Conservation (phyloP, 2,888 invertebrate genomes). For the Calephelis perditalis region DNA sequence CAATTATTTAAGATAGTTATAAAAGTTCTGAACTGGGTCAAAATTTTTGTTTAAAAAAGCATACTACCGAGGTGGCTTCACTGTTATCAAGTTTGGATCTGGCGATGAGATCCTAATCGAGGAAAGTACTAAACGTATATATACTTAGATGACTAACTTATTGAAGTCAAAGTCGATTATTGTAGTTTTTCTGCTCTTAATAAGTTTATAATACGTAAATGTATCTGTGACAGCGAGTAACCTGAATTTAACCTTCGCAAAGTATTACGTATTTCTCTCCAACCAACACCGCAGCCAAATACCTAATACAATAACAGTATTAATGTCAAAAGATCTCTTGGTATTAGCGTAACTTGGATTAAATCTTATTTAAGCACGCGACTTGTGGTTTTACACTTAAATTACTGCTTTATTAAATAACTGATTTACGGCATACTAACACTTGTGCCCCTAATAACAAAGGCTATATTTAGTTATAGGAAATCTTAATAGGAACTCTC, state of each 20-base stretch:
- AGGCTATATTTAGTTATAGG: not conserved
- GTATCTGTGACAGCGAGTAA: too few species aligned
- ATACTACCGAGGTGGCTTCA: too few species aligned
- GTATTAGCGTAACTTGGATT: slow-evolving; percentile 17
- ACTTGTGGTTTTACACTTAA: slow-evolving; percentile 15
- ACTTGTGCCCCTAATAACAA: not conserved
- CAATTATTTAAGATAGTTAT: too few species aligned
- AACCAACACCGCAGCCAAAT: slow-evolving; percentile 5
- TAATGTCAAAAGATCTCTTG: slow-evolving; percentile 10
- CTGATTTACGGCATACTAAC: slow-evolving; percentile 1
- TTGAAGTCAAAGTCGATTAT: too few species aligned
- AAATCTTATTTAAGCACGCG: slow-evolving; percentile 16
- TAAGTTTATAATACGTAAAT: not conserved
- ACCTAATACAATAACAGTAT: slow-evolving; percentile 10
- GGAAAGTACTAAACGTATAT: too few species aligned
- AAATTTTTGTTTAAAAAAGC: too few species aligned
- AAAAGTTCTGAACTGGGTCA: too few species aligned
- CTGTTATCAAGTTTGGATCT: too few species aligned
- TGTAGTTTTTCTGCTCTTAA: not conserved
- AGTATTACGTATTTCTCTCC: not conserved
- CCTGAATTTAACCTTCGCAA: too few species aligned
- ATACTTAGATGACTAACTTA: too few species aligned
- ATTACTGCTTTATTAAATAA: slow-evolving; percentile 12
- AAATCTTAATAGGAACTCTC: not conserved
- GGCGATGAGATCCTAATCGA: too few species aligned